Base-by-base conservation (phyloP, 2,113 vertebrate species). In the Tachycineta bicolor region DNA sequence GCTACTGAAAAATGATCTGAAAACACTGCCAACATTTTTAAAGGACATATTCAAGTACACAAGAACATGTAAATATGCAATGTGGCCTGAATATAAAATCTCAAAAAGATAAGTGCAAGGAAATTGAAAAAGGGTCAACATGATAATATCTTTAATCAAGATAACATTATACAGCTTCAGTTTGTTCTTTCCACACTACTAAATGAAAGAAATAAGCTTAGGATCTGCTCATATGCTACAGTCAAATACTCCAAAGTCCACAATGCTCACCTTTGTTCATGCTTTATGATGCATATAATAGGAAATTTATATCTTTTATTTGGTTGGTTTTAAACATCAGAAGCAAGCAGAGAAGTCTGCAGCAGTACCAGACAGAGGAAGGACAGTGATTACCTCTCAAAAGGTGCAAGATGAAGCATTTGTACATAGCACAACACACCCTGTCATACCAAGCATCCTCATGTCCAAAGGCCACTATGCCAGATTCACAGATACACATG, bases 341-440 rank as follows among this genome's bases (percentile, higher is more conserved):
- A 53, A 64, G 47, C 19, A 70, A 55, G 10, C 26, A 74, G 24
- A 75, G 33, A 44, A 80, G 24, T 25, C 29, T 79, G 19, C 49
- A 86, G 37, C n/a, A 37, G 60, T 16, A 55, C 46, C 29, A 67
- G 33, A 43, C 12, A 81, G 49, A 34, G 47, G 52, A 47, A 91
- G 34, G 37, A 46, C 41, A 63, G 34, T 14, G 41, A 25, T 56
- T 5, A 14, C 21, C 31, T 71, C 65, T 75, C 34, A 63, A 44
- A 0, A 43, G 16, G 14, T 50, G 6, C 39, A n/a, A 69, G 39
- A 60, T 4, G 6, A 74, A 50, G 33, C 58, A 41, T 21, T 74
- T 0, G 0, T 6, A 55, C 20, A 14, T 0, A 33, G 77, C 52
- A 46, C 12, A 83, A 50, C 16, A 33, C 14, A 17, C 0, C 2